Evolutionary conservation across 2,888 invertebrate genomes (phyloP).

Genomic region (Hyposoter didymator): DNA sequence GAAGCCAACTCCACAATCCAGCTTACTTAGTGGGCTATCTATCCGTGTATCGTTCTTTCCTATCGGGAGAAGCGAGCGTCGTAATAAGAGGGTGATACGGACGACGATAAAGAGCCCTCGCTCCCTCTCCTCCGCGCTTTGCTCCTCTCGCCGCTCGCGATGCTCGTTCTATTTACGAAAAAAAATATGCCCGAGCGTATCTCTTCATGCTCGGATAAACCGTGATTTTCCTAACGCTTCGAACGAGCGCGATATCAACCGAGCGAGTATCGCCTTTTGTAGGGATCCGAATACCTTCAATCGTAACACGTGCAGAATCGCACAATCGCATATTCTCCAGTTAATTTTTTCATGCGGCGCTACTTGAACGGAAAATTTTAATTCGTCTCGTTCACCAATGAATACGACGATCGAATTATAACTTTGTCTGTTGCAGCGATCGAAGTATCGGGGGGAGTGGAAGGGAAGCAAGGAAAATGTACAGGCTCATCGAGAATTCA

Average conservation of each 20-base stretch:
- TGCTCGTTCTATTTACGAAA: conserved; percentile 25
- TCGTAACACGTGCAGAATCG: background rate
- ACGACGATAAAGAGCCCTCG: conserved; percentile 48
- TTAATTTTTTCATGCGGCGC: background rate
- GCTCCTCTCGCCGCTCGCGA: conserved; percentile 25
- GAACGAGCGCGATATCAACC: background rate
- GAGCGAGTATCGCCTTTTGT: background rate
- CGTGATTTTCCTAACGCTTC: conserved; percentile 46
- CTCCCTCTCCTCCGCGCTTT: background rate
- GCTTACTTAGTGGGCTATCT: background rate
- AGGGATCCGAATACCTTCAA: background rate
- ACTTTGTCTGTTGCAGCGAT: background rate
- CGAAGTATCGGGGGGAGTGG: background rate
- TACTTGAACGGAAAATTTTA: background rate
- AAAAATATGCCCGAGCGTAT: conserved; percentile 51
- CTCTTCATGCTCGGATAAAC: conserved; percentile 56
- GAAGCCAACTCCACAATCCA: background rate
- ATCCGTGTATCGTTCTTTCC: conserved; percentile 34
- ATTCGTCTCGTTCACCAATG: background rate
- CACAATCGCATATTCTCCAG: background rate
- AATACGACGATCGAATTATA: background rate
- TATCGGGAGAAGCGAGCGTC: conserved; percentile 6
- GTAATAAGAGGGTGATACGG: conserved; percentile 47
- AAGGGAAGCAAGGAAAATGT: background rate
- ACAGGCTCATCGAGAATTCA: background rate